Evolutionary conservation across 92 coral and sea anemone species (phyloP).

Genomic region (Phenganax subtilis): DNA sequence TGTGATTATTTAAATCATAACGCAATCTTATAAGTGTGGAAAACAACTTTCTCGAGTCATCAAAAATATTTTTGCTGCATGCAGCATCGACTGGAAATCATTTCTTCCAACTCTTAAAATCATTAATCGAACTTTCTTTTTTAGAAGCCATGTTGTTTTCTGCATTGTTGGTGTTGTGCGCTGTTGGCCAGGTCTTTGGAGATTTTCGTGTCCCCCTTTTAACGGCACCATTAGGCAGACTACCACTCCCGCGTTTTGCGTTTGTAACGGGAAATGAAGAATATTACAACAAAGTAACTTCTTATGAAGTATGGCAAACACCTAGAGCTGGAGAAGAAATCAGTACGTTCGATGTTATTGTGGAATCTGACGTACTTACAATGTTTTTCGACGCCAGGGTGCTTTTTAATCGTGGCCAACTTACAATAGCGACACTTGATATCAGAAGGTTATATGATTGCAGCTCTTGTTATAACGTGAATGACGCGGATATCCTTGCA

Average conservation of each 20-base stretch:
- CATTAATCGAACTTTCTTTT: neutral
- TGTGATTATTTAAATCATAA: too few relatives aligned
- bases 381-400: conserved; percentile 3
- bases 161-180: conserved; percentile 1
- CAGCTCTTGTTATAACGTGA: conserved; percentile 14
- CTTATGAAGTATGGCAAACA: conserved; percentile 17
- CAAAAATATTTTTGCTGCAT: too few relatives aligned
- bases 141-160: conserved; percentile 9
- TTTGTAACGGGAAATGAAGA: neutral
- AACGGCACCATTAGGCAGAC: neutral
- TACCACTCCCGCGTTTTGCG: neutral
- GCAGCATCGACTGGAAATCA: neutral
- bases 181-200: neutral
- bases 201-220: conserved; percentile 20
- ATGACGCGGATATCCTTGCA: neutral
- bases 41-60: too few relatives aligned
- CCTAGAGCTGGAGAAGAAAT: neutral
- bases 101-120: neutral
- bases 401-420: neutral
- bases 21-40: too few relatives aligned
- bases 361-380: neutral
- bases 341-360: neutral
- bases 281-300: conserved; percentile 9
- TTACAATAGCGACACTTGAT: conserved; percentile 2
- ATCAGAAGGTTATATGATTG: conserved; percentile 13